Evolutionary conservation across 2,888 invertebrate genomes (phyloP).

Genomic region (Tridacna gigas): DNA sequence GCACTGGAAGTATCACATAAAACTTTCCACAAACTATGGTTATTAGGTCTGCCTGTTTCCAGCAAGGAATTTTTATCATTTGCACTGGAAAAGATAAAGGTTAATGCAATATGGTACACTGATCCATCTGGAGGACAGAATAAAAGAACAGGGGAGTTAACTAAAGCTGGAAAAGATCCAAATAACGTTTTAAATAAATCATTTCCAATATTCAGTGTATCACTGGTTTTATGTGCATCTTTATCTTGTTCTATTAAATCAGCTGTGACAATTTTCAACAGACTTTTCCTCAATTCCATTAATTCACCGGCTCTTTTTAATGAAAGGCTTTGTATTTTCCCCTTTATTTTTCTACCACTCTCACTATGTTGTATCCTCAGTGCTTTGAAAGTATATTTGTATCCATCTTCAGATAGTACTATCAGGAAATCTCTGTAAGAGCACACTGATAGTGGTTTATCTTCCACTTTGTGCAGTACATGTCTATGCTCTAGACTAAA

Average conservation of each 20-base stretch:
- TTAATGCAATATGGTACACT: slow-evolving; percentile 50
- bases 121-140: slow-evolving; percentile 53
- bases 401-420: not conserved
- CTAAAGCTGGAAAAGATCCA: slow-evolving; percentile 43
- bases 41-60: not conserved
- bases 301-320: not conserved
- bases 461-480: slow-evolving; percentile 3
- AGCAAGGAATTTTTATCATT: not conserved
- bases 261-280: slow-evolving; percentile 38
- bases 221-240: not conserved
- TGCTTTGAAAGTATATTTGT: slow-evolving; percentile 1
- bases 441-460: not conserved
- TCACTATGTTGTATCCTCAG: not conserved
- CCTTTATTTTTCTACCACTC: not conserved
- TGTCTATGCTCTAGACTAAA: slow-evolving; percentile 20
- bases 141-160: slow-evolving; percentile 50
- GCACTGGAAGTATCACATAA: slow-evolving; percentile 45
- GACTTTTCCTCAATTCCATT: not conserved
- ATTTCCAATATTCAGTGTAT: slow-evolving; percentile 27
- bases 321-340: not conserved
- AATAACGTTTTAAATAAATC: slow-evolving; percentile 47
- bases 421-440: slow-evolving; percentile 6
- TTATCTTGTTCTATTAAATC: not conserved
- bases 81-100: not conserved
- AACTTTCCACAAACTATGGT: not conserved